A percentile compares a stretch with the other conserved stretches of the same genome.
These are phyloP conservation scores for Hylaeus anthracinus DNA, from an alignment of 1,140 invertebrate species.

Conservation along the genomic window DNA sequence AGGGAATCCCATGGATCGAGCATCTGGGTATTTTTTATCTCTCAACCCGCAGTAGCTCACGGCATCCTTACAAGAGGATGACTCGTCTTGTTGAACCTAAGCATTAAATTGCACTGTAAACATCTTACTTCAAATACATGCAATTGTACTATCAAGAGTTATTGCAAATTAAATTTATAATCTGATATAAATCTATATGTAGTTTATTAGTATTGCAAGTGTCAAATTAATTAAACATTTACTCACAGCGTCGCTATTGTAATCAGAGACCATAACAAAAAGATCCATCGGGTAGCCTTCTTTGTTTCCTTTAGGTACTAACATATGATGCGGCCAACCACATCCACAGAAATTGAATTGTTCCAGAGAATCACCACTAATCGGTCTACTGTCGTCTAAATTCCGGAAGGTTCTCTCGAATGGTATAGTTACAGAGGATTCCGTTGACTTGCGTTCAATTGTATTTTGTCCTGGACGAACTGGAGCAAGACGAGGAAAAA, in stretches of 20 bases:
- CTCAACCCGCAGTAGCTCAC: constrained; percentile 86
- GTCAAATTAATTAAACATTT: neutral
- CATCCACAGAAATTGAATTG: constrained; percentile 92
- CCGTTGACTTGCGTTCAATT: constrained; percentile 83
- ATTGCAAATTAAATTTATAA: no score
- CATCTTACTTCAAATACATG: no score
- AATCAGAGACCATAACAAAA: constrained; percentile 92
- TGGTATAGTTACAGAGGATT: constrained; percentile 88
- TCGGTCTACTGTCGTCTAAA: constrained; percentile 82
- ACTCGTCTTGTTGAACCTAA: constrained; percentile 82
- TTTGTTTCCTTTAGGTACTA: constrained; percentile 87
- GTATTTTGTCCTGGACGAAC: constrained; percentile 85
- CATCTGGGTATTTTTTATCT: constrained; percentile 85
- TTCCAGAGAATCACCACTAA: constrained; percentile 77
- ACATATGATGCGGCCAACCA: constrained; percentile 93
- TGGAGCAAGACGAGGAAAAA: constrained; percentile 57
- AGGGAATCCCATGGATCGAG: constrained; percentile 86
- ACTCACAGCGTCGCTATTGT: constrained; percentile 85
- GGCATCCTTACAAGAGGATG: constrained; percentile 83
- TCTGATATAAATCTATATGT: no score
- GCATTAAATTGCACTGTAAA: neutral
- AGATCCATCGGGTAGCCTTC: constrained; percentile 86
- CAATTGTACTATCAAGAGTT: no score
- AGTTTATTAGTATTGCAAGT: neutral
- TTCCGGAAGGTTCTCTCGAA: constrained; percentile 87